These are phyloP conservation scores for Carduelis carduelis DNA, from an alignment of 2,797 vertebrate species.

Conservation along the genomic window DNA sequence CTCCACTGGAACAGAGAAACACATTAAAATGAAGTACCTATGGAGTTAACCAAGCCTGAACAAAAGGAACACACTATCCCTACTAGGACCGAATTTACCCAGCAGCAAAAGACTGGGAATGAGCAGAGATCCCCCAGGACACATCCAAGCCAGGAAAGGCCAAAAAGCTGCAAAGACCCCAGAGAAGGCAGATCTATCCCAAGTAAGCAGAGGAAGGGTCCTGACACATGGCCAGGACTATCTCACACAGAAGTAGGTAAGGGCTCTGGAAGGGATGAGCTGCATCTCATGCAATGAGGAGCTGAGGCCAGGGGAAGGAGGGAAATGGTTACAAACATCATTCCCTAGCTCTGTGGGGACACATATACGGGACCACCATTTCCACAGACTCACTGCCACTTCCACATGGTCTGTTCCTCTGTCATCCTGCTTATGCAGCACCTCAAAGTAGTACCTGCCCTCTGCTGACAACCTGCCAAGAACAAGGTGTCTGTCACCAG, in stretches of 20 bases:
- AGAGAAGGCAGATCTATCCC: neutral
- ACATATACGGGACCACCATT: fast-evolving
- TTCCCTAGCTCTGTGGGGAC: neutral
- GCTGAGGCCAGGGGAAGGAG: neutral
- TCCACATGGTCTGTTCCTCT: conserved; percentile 90
- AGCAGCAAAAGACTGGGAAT: neutral
- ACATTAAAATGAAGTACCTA: neutral
- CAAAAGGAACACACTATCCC: neutral
- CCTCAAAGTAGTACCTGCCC: conserved; percentile 90
- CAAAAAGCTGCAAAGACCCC: neutral
- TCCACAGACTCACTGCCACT: conserved; percentile 85
- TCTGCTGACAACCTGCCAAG: conserved; percentile 78
- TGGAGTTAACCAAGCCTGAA: neutral
- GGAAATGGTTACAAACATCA: neutral
- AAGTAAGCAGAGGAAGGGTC: neutral
- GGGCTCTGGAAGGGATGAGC: neutral
- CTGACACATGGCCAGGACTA: neutral
- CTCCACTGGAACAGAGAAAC: conserved; percentile 84
- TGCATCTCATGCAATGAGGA: neutral
- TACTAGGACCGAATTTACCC: neutral
- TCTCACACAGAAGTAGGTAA: neutral
- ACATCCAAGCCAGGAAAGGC: neutral
- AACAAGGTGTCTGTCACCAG: neutral
- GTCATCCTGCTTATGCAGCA: conserved; percentile 90
- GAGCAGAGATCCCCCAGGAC: neutral